Evolutionary conservation across 2,113 vertebrate species (phyloP), one percentile per base, ranked within the genome.

Genomic region (Xenopus tropicalis): DNA sequence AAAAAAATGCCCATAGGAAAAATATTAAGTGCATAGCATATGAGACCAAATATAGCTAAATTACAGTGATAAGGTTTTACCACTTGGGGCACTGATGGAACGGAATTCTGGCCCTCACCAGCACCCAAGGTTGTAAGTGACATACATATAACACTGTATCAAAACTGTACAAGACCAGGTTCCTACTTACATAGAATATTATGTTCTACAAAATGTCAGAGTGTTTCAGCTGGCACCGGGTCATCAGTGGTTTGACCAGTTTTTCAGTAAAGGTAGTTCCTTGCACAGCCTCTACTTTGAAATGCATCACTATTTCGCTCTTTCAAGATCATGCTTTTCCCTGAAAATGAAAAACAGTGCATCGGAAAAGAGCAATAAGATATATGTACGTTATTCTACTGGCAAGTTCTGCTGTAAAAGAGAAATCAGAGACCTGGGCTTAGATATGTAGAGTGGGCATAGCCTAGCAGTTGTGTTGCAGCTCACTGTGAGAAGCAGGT

Each of bases 1-100:
- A 54, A 51, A n/a, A 69, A 59, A 75, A 76, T 63, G 73, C 73
- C 48, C 29, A n/a, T 17, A 54, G 23, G 56, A 16, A 54, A 69
- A 65, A 44, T 65, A 51, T 83, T 54, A 90, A 91, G 88, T 88
- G 87, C 88, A 85, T 72, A 81, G 80, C 81, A 80, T 63, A 22
- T 80, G 83, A 83, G 48, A 78, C 74, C 82, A 79, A 88, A 86
- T 80, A 87, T 84, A 84, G 82, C 80, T 83, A 79, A 48, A 78
- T 77, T 80, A 85, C 82, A 79, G 80, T 80, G 81, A 77, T 48
- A 78, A 77, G n/a, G 23, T 73, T 85, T 72, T 78, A 78, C 46
- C 46, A 48, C 46, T 48, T 54, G 16, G 52, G 52, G 52, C 19
- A 17, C 16, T 19, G 1, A 1, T 4, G 19, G 7, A 54, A 54